Base-by-base conservation (phyloP, 1,140 invertebrate species). In the Hylyphantes graminicola region DNA sequence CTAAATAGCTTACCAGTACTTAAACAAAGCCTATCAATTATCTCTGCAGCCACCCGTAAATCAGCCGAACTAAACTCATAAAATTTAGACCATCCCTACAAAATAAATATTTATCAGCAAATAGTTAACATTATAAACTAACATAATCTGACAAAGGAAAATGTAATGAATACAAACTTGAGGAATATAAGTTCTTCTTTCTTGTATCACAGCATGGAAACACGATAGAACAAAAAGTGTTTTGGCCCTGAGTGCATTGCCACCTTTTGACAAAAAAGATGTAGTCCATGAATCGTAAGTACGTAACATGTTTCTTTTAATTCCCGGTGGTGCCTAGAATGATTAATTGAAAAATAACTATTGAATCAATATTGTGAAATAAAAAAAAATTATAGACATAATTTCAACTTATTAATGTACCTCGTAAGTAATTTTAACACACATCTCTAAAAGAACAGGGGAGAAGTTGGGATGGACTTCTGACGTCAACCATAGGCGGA, bases 1-100 rank as follows among this genome's bases (percentile, higher is more conserved):
- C 35, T 35, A 35, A 35, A 35, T 59, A 50, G 12, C 17, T 72
- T 51, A 80, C 86, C 86, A 81, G 91, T 88, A 87, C 90, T 89
- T 2, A 86, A 83, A 87, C 91, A 91, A 48, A 94, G 87, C 88
- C 92, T 92, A 50, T 93, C 92, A 4, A 96, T 91, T 51, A 97
- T 91, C 77, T 94, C 93, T 64, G 93, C 90, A 1, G 94, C 95
- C 7, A 95, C 94, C 78, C 93, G 92, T 0, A 98, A 90, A 90
- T 98, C 97, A 0, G 94, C 92, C 86, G 95, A 93, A 57, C 93
- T 95, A 90, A 97, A 98, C 88, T 98, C 96, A 89, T 98, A 98
- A 88, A 93, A 94, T 89, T 95, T 95, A 0, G 93, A 94, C 95
- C 95, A 96, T 3, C 95, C 95, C 91, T 91, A 84, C 85, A 88